phyloP scores from a whole-genome alignment of 2,888 invertebrate genomes.

The Amphipoea lucens region DNA sequence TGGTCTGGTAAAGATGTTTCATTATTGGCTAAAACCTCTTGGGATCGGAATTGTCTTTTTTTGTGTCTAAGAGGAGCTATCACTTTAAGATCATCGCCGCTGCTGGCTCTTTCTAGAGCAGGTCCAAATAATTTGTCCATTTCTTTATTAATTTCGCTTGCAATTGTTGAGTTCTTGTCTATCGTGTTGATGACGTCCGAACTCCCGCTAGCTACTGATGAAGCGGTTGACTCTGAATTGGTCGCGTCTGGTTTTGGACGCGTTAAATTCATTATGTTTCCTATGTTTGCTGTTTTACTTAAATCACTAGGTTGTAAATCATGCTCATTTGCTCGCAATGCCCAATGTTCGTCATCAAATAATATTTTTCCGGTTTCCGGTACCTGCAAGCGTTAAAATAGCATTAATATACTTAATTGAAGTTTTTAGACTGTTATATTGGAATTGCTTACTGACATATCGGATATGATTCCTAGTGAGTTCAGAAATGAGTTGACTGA shows the following conservation, averaged over 20 bases:
- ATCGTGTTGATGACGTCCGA: slow-evolving; percentile 80
- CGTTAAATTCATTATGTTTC: slow-evolving; percentile 81
- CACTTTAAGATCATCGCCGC: slow-evolving; percentile 84
- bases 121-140: slow-evolving; percentile 85
- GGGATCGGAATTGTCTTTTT: slow-evolving; percentile 85
- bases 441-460: slow-evolving; percentile 75
- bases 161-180: slow-evolving; percentile 77
- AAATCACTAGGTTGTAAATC: slow-evolving; percentile 45
- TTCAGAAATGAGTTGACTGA: slow-evolving; percentile 78
- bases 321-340: slow-evolving; percentile 64
- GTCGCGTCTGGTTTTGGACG: slow-evolving; percentile 76
- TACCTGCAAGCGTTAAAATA: slow-evolving; percentile 72
- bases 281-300: slow-evolving; percentile 77
- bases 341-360: slow-evolving; percentile 82
- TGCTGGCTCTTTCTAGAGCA: slow-evolving; percentile 84
- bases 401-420: neutral
- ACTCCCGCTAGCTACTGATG: slow-evolving; percentile 81
- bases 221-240: slow-evolving; percentile 78
- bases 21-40: slow-evolving; percentile 83
- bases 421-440: neutral
- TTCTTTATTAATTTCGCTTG: slow-evolving; percentile 83
- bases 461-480: slow-evolving; percentile 80
- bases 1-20: slow-evolving; percentile 67
- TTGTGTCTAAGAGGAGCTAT: slow-evolving; percentile 82
- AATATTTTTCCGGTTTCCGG: slow-evolving; percentile 81